Percentiles rank a stretch among this genome's conserved stretches.
phyloP scores from a whole-genome alignment of 2,888 invertebrate genomes.

The Eretmocerus hayati region DNA sequence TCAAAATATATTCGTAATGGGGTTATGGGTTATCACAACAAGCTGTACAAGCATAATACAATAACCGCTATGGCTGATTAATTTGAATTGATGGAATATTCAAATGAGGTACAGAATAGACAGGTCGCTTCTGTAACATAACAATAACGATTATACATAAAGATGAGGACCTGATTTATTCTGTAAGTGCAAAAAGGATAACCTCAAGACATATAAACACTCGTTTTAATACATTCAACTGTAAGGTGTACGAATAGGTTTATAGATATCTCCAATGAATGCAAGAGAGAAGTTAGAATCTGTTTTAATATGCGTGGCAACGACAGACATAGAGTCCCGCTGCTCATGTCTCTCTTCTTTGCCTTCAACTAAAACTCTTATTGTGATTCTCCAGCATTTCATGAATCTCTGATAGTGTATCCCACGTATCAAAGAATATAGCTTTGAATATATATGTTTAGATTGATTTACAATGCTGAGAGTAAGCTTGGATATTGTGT shows the following conservation, averaged over 20 bases:
- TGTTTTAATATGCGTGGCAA: conserved; percentile 16
- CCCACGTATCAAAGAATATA: conserved; percentile 38
- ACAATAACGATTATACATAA: conserved; percentile 16
- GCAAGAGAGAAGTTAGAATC: conserved; percentile 12
- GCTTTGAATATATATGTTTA: conserved; percentile 42
- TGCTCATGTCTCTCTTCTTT: neutral
- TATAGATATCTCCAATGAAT: too few species aligned
- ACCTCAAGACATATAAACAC: conserved; percentile 4
- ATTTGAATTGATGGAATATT: too few species aligned
- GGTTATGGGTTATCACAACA: too few species aligned
- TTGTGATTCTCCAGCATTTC: conserved; percentile 23
- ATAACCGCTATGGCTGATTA: too few species aligned
- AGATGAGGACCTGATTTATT: conserved; percentile 17
- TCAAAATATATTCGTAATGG: too few species aligned
- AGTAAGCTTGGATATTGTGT: neutral
- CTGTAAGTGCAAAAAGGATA: conserved; percentile 14
- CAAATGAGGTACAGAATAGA: too few species aligned
- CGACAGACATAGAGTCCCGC: conserved; percentile 14
- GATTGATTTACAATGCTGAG: conserved; percentile 36
- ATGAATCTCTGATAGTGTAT: conserved; percentile 32
- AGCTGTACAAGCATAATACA: too few species aligned
- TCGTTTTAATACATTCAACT: conserved; percentile 7
- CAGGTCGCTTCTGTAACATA: too few species aligned
- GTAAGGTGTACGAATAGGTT: neutral
- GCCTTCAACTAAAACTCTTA: neutral